Evolutionary conservation across 2,113 vertebrate genomes (phyloP).

Genomic region (Passer montanus): DNA sequence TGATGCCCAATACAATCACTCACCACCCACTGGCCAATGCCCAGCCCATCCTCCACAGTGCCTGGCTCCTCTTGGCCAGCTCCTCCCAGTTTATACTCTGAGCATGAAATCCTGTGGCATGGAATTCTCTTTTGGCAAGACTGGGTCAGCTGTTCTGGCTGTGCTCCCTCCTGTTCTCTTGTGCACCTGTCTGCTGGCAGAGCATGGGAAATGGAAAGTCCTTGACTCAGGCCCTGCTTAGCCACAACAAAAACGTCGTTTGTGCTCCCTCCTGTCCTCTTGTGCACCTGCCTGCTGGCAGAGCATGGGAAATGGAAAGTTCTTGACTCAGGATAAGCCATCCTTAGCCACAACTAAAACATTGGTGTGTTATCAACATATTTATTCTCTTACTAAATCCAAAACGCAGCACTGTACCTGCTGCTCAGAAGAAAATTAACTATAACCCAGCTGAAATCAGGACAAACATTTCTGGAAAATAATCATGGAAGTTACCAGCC

Average conservation of each 20-base stretch:
- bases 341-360: background rate
- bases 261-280: background rate
- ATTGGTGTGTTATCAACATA: background rate
- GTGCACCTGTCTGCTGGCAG: background rate
- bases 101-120: background rate
- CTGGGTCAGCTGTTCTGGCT: background rate
- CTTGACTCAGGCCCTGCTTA: background rate
- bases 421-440: background rate
- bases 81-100: too few species aligned
- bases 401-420: background rate
- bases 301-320: background rate
- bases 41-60: background rate
- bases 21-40: too few species aligned
- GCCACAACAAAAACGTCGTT: background rate
- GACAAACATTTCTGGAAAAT: background rate
- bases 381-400: background rate
- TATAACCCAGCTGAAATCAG: background rate
- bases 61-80: background rate
- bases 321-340: background rate
- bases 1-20: rapidly evolving
- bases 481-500: background rate
- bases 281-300: background rate
- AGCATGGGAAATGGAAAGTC: background rate
- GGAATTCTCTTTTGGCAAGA: background rate
- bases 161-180: background rate